Conservation (phyloP, 2,888 invertebrate genomes). For the Nomada fabriciana region DNA sequence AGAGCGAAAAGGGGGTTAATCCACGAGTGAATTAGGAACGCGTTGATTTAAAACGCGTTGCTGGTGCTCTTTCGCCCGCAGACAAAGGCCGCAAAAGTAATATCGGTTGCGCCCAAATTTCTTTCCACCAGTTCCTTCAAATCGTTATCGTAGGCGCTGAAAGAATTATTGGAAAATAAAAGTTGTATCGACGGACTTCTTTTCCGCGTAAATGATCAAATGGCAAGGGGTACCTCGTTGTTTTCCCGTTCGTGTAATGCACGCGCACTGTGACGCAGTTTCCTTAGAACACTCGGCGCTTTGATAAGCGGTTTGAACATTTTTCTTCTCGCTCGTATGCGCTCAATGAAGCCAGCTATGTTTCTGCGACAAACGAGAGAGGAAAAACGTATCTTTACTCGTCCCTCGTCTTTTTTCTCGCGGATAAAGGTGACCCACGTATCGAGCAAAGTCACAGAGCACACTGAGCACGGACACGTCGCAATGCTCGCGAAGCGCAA, state of each 20-base stretch:
- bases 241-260: neutral
- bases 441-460: neutral
- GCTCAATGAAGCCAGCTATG: constrained; percentile 2
- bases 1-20: constrained; percentile 34
- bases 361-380: neutral
- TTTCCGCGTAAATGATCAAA: neutral
- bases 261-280: constrained; percentile 10
- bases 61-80: constrained; percentile 12
- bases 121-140: no score
- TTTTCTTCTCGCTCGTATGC: neutral
- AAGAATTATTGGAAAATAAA: neutral
- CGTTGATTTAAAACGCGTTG: constrained; percentile 35
- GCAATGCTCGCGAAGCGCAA: neutral
- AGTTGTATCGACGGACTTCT: neutral
- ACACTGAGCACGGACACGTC: neutral
- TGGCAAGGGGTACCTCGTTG: neutral
- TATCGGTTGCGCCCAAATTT: constrained; percentile 24
- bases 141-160: no score
- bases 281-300: neutral
- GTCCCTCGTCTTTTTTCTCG: neutral
- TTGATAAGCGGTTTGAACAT: neutral
- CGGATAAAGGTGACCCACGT: constrained; percentile 10
- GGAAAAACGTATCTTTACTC: neutral
- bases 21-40: constrained; percentile 29
- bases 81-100: constrained; percentile 31